Evolutionary conservation across 2,888 invertebrate species (phyloP).

Genomic region (Heteromyza rotundicornis): DNA sequence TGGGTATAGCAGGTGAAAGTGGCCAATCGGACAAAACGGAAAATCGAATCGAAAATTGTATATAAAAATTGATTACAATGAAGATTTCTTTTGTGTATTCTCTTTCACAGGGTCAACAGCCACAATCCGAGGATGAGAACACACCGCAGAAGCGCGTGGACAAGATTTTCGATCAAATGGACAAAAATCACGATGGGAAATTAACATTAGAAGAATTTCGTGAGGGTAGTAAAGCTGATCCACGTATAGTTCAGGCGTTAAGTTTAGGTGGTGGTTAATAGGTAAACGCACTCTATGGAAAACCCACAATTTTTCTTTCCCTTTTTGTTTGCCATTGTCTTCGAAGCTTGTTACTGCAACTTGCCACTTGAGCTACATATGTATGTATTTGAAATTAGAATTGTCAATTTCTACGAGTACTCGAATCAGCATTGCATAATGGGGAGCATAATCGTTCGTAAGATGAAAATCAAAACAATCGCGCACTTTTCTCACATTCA

Average conservation of each 20-base stretch:
- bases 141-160: constrained; percentile 95
- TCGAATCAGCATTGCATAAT: background rate
- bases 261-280: constrained; percentile 79
- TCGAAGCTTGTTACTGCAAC: background rate
- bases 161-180: constrained; percentile 99
- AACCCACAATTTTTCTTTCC: background rate
- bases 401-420: background rate
- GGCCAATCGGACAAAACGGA: too few relatives aligned
- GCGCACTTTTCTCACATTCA: background rate
- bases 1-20: too few relatives aligned
- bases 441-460: background rate
- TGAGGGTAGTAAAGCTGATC: constrained; percentile 98
- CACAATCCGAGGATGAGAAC: constrained; percentile 87
- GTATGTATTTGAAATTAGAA: background rate
- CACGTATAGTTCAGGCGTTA: constrained; percentile 95
- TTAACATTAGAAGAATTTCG: constrained; percentile 97
- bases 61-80: background rate
- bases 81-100: background rate
- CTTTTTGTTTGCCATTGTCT: background rate
- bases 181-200: constrained; percentile 97
- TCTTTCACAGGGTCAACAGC: constrained; percentile 83
- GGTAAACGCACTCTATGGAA: too few relatives aligned
- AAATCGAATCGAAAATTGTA: too few relatives aligned
- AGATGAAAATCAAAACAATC: background rate
- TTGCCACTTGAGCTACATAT: background rate